phyloP scores from a whole-genome alignment of 2,113 vertebrate genomes.

The Pangasianodon hypophthalmus region DNA sequence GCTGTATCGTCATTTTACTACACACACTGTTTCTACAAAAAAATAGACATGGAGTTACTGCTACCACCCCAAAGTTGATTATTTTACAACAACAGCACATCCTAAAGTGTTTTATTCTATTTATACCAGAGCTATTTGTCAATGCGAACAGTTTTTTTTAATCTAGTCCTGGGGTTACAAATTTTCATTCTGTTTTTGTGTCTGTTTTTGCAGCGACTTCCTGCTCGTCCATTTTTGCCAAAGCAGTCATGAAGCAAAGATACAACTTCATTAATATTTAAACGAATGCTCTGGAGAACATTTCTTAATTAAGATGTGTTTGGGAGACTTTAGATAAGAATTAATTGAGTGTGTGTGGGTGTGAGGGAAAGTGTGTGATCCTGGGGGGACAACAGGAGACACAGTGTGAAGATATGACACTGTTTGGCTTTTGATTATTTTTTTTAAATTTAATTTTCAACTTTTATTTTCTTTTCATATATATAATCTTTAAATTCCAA shows the following conservation, averaged over 20 bases:
- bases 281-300: background rate
- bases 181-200: background rate
- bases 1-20: background rate
- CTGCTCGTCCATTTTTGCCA: background rate
- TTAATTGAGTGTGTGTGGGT: conserved; percentile 27
- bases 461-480: background rate
- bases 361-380: conserved; percentile 16
- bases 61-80: background rate
- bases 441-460: background rate
- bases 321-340: conserved; percentile 29
- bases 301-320: conserved; percentile 40
- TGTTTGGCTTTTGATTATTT: background rate
- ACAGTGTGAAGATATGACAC: background rate
- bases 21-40: background rate
- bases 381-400: background rate
- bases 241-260: background rate
- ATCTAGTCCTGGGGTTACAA: background rate
- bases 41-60: background rate
- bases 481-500: background rate
- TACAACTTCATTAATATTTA: conserved; percentile 24
- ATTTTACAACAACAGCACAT: background rate
- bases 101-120: background rate
- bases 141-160: background rate
- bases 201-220: background rate
- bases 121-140: background rate